Conservation (phyloP, 2,888 invertebrate genomes). For the Apocheima hispidaria region DNA sequence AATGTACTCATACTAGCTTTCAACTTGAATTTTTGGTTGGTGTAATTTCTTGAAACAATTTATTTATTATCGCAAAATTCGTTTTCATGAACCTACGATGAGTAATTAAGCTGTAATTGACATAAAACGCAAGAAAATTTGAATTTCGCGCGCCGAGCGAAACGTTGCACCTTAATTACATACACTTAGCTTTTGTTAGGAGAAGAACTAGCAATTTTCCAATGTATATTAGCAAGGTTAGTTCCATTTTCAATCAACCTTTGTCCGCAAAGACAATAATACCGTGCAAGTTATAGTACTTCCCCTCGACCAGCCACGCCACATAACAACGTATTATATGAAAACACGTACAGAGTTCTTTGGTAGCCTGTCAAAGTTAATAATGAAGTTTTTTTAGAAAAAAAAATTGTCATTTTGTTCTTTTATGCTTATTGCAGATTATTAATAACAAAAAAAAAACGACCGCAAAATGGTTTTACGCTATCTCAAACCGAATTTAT, state of each 20-base stretch:
- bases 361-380: background rate
- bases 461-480: too few relatives aligned
- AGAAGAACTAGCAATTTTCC: conserved; percentile 4
- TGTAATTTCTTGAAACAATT: too few relatives aligned
- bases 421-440: background rate
- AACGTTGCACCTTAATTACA: too few relatives aligned
- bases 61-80: too few relatives aligned
- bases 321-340: conserved; percentile 9
- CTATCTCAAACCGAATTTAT: too few relatives aligned
- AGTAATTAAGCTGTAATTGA: too few relatives aligned
- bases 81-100: too few relatives aligned
- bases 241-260: conserved; percentile 22
- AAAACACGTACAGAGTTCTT: background rate
- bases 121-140: too few relatives aligned
- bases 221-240: conserved; percentile 14
- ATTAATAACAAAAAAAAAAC: too few relatives aligned
- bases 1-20: too few relatives aligned
- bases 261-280: conserved; percentile 27
- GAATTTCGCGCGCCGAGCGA: too few relatives aligned
- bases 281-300: conserved; percentile 10
- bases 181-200: background rate
- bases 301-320: conserved; percentile 10
- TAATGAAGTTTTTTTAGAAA: background rate
- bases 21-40: too few relatives aligned
- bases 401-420: conserved; percentile 1